Conservation (phyloP, 2,113 vertebrate genomes). For the Thamnaconus septentrionalis region DNA sequence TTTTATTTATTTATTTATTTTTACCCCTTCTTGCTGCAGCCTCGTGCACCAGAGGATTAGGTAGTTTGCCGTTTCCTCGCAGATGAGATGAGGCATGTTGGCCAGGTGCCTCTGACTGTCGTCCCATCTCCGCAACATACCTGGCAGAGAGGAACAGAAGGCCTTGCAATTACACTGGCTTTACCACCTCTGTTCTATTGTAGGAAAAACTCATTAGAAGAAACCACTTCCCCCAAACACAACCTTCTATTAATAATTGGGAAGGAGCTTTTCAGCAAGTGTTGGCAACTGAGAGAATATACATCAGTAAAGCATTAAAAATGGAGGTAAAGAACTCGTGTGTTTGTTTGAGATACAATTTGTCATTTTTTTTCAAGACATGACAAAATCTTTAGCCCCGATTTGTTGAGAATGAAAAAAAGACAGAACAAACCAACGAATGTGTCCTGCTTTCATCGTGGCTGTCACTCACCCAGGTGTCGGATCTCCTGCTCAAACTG, state of each 20-base stretch:
- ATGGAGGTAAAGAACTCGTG: no score
- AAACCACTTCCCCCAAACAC: background rate
- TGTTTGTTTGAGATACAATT: no score
- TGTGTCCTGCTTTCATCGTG: background rate
- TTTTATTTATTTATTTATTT: background rate
- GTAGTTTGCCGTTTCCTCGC: slow-evolving; percentile 92
- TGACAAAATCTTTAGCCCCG: background rate
- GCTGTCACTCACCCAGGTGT: slow-evolving; percentile 88
- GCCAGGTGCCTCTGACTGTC: slow-evolving; percentile 96
- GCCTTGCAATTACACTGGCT: no score
- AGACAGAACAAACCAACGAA: background rate
- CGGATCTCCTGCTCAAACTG: slow-evolving; percentile 89
- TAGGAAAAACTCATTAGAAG: background rate
- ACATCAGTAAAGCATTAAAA: no score
- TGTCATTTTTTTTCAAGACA: background rate
- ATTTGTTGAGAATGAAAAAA: background rate
- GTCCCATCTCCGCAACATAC: slow-evolving; percentile 95
- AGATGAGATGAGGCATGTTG: slow-evolving; percentile 90
- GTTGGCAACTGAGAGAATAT: no score
- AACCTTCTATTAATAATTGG: no score
- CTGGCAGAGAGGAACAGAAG: slow-evolving; percentile 57
- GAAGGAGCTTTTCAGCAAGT: no score
- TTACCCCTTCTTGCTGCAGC: slow-evolving; percentile 91
- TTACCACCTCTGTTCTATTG: background rate
- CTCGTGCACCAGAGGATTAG: slow-evolving; percentile 95